Conservation (phyloP, 1,140 invertebrate genomes). For the Bombus superbus region DNA sequence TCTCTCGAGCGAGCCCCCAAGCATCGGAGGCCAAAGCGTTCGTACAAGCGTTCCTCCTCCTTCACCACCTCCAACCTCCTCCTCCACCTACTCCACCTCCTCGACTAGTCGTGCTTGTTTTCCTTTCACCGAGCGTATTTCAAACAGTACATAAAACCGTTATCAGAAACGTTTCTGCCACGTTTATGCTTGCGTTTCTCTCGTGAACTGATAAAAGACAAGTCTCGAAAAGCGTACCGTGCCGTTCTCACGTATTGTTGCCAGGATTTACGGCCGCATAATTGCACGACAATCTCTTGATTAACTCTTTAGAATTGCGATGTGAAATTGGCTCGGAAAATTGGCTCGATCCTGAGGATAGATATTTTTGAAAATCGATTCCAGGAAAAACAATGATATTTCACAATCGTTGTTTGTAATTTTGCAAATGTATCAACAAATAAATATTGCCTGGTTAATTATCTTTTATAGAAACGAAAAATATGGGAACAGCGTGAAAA, state of each 20-base stretch:
- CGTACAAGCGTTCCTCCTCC: slow-evolving; percentile 1
- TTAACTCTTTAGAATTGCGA: neutral
- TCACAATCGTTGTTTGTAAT: neutral
- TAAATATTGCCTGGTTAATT: too few relatives aligned
- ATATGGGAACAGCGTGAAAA: neutral
- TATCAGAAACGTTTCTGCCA: slow-evolving; percentile 17
- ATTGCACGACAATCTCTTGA: slow-evolving; percentile 10
- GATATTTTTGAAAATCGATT: neutral
- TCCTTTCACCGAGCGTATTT: slow-evolving; percentile 14
- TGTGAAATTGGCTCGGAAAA: neutral
- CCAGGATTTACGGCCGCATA: neutral
- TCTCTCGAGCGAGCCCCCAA: neutral
- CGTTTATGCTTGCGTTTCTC: slow-evolving; percentile 8
- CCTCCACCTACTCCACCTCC: neutral
- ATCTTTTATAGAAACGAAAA: too few relatives aligned
- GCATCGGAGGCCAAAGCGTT: slow-evolving; percentile 19
- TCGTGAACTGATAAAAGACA: neutral
- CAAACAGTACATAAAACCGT: slow-evolving; percentile 23
- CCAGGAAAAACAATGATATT: neutral
- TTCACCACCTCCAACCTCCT: neutral
- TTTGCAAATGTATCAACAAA: neutral
- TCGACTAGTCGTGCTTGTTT: slow-evolving; percentile 3
- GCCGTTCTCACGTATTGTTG: slow-evolving; percentile 1
- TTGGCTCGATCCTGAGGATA: neutral
- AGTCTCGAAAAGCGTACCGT: neutral